Conservation (phyloP, 1,140 invertebrate species). For the Neodiprion lecontei region DNA sequence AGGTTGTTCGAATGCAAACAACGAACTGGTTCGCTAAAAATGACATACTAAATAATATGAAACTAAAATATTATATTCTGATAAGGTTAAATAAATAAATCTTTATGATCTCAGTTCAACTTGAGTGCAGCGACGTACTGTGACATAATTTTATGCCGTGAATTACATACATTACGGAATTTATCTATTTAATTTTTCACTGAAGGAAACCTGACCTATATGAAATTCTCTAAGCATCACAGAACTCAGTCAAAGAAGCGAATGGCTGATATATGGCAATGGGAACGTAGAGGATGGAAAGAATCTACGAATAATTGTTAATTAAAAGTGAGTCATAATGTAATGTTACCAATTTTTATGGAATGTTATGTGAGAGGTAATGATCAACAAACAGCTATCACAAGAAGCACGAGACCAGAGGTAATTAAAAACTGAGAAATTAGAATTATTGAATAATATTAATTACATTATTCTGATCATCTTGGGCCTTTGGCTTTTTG, state of each 20-base stretch:
- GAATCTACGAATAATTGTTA: constrained; percentile 26
- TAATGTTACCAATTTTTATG: constrained; percentile 29
- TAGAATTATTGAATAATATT: constrained; percentile 55
- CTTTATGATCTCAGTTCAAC: neutral
- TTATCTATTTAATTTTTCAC: neutral
- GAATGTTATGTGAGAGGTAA: constrained; percentile 38
- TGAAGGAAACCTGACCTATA: constrained; percentile 15
- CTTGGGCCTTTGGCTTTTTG: constrained; percentile 59
- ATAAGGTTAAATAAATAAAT: neutral
- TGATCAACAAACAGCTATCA: constrained; percentile 45
- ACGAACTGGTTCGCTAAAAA: neutral
- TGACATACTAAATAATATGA: neutral
- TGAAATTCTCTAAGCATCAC: constrained; percentile 32
- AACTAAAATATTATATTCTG: neutral
- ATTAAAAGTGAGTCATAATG: constrained; percentile 8
- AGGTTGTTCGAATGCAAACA: constrained; percentile 7
- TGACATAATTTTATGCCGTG: too few species aligned
- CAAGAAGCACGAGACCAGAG: constrained; percentile 40
- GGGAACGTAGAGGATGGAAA: constrained; percentile 27
- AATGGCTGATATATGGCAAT: constrained; percentile 32
- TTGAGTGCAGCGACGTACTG: neutral
- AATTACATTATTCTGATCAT: constrained; percentile 60
- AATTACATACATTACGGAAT: neutral
- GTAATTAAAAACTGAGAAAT: constrained; percentile 44
- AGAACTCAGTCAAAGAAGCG: constrained; percentile 44